Conservation (phyloP, 2,113 vertebrate genomes). For the Ursus arctos region DNA sequence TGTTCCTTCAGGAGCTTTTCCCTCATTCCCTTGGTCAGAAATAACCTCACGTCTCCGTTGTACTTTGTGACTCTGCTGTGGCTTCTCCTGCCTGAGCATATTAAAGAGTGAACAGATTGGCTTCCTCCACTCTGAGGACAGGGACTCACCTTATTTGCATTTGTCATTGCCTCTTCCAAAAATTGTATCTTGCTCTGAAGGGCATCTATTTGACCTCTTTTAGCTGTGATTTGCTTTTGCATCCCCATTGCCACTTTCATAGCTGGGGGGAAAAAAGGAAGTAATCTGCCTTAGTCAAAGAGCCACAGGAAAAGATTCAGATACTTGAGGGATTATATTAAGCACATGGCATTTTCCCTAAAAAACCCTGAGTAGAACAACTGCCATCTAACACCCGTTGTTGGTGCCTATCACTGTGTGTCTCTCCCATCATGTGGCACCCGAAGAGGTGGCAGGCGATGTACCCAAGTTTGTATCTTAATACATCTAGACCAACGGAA, state of each 20-base stretch:
- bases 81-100: background rate
- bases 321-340: background rate
- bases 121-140: background rate
- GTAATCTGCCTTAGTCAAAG: constrained; percentile 47
- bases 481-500: background rate
- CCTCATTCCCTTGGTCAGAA: background rate
- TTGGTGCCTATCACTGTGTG: background rate
- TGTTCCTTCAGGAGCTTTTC: background rate
- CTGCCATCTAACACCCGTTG: background rate
- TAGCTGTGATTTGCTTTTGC: constrained; percentile 93
- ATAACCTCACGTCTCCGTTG: background rate
- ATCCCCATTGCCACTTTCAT: constrained; percentile 91
- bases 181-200: constrained; percentile 92
- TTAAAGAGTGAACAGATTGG: background rate
- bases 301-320: background rate
- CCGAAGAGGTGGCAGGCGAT: background rate
- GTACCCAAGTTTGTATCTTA: background rate
- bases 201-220: constrained; percentile 91
- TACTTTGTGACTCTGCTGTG: background rate
- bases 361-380: background rate
- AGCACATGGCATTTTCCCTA: background rate
- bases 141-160: constrained; percentile 87
- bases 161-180: constrained; percentile 90
- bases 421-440: background rate
- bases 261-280: constrained; percentile 83